Percentiles rank a stretch among this genome's conserved stretches.
phyloP scores from a whole-genome alignment of 1,140 invertebrate species.

The Drosophila serrata region DNA sequence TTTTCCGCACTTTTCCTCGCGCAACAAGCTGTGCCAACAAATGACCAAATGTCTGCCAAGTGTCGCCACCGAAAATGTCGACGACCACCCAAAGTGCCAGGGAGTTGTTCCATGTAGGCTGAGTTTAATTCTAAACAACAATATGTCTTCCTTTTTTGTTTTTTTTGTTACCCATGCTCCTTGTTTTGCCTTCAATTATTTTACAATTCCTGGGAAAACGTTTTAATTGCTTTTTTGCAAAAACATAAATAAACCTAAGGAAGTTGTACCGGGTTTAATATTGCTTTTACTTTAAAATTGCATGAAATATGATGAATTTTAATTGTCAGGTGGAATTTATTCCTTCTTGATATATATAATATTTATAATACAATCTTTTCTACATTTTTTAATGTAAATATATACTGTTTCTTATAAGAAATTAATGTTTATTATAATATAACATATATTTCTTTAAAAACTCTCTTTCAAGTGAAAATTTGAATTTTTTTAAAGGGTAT shows the following conservation, averaged over 20 bases:
- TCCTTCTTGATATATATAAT: too few species aligned
- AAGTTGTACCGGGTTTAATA: not conserved
- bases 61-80: conserved; percentile 51
- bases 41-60: conserved; percentile 79
- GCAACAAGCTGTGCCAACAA: conserved; percentile 76
- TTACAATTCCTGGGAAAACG: not conserved
- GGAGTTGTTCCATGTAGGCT: conserved; percentile 29
- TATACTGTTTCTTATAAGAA: not conserved
- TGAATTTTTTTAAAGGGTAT: conserved; percentile 15
- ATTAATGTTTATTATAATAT: too few species aligned
- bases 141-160: conserved; percentile 22
- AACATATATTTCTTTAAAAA: too few species aligned
- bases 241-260: conserved; percentile 3
- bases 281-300: too few species aligned
- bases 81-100: conserved; percentile 66
- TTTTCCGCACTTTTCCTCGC: conserved; percentile 42
- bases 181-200: conserved; percentile 11
- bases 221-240: conserved; percentile 9
- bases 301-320: not conserved
- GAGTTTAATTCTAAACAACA: conserved; percentile 37
- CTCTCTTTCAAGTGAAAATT: not conserved
- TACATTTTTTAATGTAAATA: not conserved
- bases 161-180: not conserved
- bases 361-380: not conserved
- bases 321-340: too few species aligned